Evolutionary conservation across 2,113 vertebrate genomes (phyloP).

Genomic region (Oenanthe melanoleuca): DNA sequence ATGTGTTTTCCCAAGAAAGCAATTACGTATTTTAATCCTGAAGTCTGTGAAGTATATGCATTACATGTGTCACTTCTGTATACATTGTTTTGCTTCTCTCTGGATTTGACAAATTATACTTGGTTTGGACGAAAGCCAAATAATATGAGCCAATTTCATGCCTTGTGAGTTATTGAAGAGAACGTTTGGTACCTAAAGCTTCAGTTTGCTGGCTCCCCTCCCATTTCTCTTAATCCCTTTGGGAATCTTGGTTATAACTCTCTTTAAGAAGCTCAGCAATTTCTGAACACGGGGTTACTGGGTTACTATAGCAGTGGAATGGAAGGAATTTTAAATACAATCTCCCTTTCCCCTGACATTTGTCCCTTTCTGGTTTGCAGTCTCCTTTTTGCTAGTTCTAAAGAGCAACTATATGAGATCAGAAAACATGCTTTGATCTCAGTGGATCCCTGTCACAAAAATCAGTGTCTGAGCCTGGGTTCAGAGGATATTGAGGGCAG

Average conservation of each 20-base stretch:
- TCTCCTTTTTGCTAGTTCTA: neutral
- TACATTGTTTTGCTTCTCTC: slow-evolving; percentile 17
- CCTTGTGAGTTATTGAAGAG: slow-evolving; percentile 36
- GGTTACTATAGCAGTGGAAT: neutral
- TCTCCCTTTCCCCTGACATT: neutral
- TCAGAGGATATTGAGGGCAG: neutral
- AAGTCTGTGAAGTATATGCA: neutral
- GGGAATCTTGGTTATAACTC: slow-evolving; percentile 5
- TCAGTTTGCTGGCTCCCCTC: neutral
- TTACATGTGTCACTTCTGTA: neutral
- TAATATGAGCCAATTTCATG: slow-evolving; percentile 55
- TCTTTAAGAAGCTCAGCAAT: neutral
- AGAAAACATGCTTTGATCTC: neutral
- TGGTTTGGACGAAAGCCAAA: slow-evolving; percentile 33
- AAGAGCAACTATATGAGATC: neutral
- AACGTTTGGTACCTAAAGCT: neutral
- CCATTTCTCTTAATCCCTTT: slow-evolving; percentile 35
- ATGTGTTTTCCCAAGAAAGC: neutral
- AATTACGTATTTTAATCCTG: neutral
- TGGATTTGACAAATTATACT: slow-evolving; percentile 23
- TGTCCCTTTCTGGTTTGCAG: neutral
- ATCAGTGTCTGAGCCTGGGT: neutral
- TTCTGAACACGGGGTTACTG: neutral
- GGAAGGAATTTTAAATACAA: slow-evolving; percentile 36
- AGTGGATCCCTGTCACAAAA: neutral